Percentiles rank a stretch among this genome's conserved stretches.
Conservation (phyloP, 1,140 invertebrate species). For the Neotoxoptera formosana region DNA sequence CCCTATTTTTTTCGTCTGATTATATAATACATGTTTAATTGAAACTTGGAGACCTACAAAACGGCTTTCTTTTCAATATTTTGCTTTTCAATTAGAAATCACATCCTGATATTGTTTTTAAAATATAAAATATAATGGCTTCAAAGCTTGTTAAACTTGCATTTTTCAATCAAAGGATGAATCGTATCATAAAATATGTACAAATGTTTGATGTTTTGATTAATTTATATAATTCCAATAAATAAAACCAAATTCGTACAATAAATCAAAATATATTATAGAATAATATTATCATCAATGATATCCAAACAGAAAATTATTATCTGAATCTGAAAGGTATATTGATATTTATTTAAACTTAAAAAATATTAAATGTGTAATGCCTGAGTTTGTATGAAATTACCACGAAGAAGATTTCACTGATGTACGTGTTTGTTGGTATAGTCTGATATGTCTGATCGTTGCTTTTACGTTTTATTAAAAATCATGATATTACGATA, state of each 20-base stretch:
- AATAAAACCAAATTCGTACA: neutral
- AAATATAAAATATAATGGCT: neutral
- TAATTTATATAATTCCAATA: neutral
- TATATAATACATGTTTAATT: conserved; percentile 11
- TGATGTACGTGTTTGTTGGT: neutral
- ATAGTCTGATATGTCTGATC: neutral
- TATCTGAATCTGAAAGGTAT: neutral
- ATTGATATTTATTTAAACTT: neutral
- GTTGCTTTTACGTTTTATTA: neutral
- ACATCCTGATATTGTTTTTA: neutral
- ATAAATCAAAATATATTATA: neutral
- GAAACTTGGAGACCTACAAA: neutral
- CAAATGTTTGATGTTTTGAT: neutral
- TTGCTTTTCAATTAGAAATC: neutral
- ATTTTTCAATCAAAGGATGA: neutral
- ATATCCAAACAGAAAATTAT: neutral
- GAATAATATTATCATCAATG: neutral
- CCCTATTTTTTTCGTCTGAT: neutral
- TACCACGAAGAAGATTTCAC: neutral
- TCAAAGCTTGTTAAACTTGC: neutral
- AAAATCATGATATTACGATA: no score
- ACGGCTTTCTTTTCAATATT: neutral
- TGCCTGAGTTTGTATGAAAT: neutral
- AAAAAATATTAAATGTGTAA: neutral
- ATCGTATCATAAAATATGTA: neutral